Conservation (phyloP, 2,888 invertebrate genomes). For the Nebria salina region DNA sequence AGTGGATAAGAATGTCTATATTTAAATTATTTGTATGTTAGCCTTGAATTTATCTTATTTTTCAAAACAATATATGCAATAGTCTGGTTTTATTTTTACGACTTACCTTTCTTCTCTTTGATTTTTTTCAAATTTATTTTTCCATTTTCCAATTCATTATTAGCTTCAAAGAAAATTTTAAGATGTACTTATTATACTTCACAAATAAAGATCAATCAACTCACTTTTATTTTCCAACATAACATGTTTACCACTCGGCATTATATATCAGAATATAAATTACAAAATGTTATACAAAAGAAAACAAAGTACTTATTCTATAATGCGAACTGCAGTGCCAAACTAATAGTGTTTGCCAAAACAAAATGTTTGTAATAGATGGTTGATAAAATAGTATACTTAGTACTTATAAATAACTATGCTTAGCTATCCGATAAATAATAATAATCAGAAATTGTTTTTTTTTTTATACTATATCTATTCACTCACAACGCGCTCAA, state of each 20-base stretch:
- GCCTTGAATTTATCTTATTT: not conserved
- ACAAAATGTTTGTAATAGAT: not conserved
- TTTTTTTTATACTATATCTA: not conserved
- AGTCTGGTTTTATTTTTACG: not conserved
- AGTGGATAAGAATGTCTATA: not conserved
- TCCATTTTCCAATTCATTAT: no score
- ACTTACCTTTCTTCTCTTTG: not conserved
- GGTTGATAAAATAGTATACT: not conserved
- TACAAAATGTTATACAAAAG: not conserved
- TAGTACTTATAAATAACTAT: not conserved
- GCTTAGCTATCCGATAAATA: not conserved
- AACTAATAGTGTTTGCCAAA: not conserved
- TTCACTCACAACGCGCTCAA: not conserved
- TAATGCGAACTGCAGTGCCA: not conserved
- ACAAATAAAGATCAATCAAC: not conserved
- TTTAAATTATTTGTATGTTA: not conserved
- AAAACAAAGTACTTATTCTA: not conserved
- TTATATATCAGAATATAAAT: not conserved
- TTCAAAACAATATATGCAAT: not conserved
- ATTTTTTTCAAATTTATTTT: not conserved
- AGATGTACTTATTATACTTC: not conserved
- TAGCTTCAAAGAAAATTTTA: no score
- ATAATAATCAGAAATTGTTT: not conserved
- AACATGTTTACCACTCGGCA: not conserved
- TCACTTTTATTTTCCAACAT: not conserved